Evolutionary conservation across 2,888 invertebrate species (phyloP), one percentile per base, ranked within the genome.

Genomic region (Pseudococcus jackbeardsleyi): DNA sequence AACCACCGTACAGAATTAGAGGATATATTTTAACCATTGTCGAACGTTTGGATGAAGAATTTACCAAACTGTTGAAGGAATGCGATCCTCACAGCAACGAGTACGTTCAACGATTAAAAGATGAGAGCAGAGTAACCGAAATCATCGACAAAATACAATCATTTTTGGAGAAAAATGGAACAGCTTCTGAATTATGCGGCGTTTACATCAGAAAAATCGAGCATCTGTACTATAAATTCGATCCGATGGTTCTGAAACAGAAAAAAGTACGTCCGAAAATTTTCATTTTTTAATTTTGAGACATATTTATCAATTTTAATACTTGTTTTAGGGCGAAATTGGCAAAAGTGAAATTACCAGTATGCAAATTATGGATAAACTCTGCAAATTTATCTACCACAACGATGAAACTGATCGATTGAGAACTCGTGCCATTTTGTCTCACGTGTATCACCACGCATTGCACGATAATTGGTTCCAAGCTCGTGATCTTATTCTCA

Each of bases 371-470:
- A 97, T 99, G 96, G 98, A 98, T 91, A 95, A 95, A 89, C 93
- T 99, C 86, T 99, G 99, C 93, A 98, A 98, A 92, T 99, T 94
- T 91, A 97, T 99, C 91, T 99, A 99, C 91, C 95, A 97, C 19
- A 96, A 98, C 91, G 99, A 99, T 91, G 95, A 95, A 85, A 96
- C 97, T 0, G 98, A 99, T 92, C 95, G 99, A 88, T 93, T 99
- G 88, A 93, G 99, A 89, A 99, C 99, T 0, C 94, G 99, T 59
- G 99, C 99, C 0, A 99, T 99, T 90, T 93, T 99, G 26, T 98
- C 97, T 50, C 99, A 99, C 91, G 99, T 99, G 90, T 99, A 99
- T 92, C 99, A 99, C 92, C 98, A 98, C 91, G 99, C 99, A 7
- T 93, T 99, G 91, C 99, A 99, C 91, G 99, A 99, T 91, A 97